These are phyloP conservation scores for Hyposoter didymator DNA, from an alignment of 2,888 invertebrate genomes.

Conservation along the genomic window DNA sequence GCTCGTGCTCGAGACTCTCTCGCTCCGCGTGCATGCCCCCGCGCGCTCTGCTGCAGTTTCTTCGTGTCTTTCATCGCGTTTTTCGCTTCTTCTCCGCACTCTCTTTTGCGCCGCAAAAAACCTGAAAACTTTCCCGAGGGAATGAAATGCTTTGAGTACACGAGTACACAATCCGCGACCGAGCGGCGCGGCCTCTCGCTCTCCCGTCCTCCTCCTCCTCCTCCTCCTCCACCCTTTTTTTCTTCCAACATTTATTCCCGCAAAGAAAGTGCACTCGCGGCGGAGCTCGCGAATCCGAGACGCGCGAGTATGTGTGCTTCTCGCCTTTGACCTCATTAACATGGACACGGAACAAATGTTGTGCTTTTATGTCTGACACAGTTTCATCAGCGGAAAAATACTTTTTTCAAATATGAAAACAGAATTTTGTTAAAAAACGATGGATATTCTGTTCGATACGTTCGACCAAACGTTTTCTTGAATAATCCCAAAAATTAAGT, in stretches of 20 bases:
- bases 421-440: too few relatives aligned
- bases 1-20: constrained; percentile 14
- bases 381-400: not conserved
- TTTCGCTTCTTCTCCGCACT: not conserved
- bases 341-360: constrained; percentile 29
- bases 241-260: constrained; percentile 21
- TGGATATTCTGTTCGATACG: too few relatives aligned
- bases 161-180: constrained; percentile 41
- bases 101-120: constrained; percentile 41
- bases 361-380: constrained; percentile 7
- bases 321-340: constrained; percentile 51
- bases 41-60: not conserved
- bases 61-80: not conserved
- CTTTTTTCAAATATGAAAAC: too few relatives aligned
- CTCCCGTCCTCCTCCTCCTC: not conserved
- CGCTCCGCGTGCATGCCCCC: constrained; percentile 22
- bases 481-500: too few relatives aligned
- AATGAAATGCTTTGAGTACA: constrained; percentile 57
- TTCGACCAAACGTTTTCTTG: too few relatives aligned
- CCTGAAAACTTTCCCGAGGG: constrained; percentile 51
- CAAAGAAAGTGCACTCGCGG: constrained; percentile 56
- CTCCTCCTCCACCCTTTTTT: constrained; percentile 14
- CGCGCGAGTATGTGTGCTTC: constrained; percentile 9
- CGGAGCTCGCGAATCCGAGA: constrained; percentile 30
- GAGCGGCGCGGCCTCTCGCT: constrained; percentile 26